Conservation (phyloP, 2,888 invertebrate genomes). For the Aleiodes testaceus region DNA sequence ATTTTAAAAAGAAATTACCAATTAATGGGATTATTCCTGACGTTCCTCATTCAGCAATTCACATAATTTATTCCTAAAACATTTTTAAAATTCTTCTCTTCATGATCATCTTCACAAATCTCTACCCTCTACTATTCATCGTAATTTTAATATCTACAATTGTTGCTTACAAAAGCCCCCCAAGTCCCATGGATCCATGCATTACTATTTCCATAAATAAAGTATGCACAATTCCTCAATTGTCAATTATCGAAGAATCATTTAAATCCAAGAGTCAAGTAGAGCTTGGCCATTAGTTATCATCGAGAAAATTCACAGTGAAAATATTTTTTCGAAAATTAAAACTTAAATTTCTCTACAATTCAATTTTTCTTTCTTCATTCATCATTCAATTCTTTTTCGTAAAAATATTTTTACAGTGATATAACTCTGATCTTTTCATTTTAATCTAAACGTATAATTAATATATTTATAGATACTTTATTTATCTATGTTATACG, state of each 20-base stretch:
- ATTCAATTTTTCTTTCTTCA: conserved; percentile 1
- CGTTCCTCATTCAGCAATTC: conserved; percentile 15
- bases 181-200: neutral
- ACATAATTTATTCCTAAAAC: conserved; percentile 26
- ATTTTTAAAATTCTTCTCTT: neutral
- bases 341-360: conserved; percentile 23
- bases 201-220: neutral
- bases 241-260: conserved; percentile 5
- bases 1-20: neutral
- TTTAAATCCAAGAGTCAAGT: conserved; percentile 1
- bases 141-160: conserved; percentile 23
- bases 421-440: conserved; percentile 2
- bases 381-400: conserved; percentile 23
- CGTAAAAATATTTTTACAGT: conserved; percentile 37
- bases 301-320: conserved; percentile 23
- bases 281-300: too few species aligned
- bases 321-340: conserved; percentile 33
- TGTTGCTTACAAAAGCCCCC: conserved; percentile 14
- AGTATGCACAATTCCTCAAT: neutral
- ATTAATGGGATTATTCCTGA: conserved; percentile 4
- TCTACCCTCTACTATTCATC: conserved; percentile 9
- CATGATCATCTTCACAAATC: too few species aligned
- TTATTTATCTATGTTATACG: conserved; percentile 49
- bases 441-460: conserved; percentile 51
- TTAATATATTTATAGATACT: conserved; percentile 55